Percentiles rank a stretch among this genome's conserved stretches.
These are phyloP conservation scores for Rhynchonycteris naso DNA, from an alignment of 2,797 vertebrate genomes.

Conservation along the genomic window DNA sequence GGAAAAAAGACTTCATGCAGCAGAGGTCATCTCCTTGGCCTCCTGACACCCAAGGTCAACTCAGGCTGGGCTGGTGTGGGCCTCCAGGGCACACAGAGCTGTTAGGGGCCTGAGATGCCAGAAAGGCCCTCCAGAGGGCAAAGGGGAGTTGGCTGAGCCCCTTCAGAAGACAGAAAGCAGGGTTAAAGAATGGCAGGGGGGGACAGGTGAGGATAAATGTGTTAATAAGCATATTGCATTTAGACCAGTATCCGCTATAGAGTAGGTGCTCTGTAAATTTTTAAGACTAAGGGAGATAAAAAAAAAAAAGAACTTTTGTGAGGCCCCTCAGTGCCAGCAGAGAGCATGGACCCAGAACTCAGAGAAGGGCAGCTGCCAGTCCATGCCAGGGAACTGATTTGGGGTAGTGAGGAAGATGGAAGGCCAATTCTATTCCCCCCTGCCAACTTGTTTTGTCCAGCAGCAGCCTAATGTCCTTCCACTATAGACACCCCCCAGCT, in stretches of 20 bases:
- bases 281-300: neutral
- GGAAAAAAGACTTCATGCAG: constrained; percentile 60
- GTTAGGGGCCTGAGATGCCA: neutral
- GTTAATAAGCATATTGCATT: neutral
- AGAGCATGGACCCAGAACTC: neutral
- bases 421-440: neutral
- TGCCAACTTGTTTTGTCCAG: neutral
- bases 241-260: neutral
- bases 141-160: constrained; percentile 1
- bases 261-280: neutral
- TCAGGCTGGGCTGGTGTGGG: neutral
- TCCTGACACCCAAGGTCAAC: neutral
- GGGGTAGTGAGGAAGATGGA: neutral
- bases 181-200: rapidly evolving
- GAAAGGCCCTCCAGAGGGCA: too few relatives aligned
- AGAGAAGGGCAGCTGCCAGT: neutral
- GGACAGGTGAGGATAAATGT: neutral
- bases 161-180: neutral
- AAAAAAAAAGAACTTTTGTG: constrained; percentile 4
- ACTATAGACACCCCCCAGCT: neutral
- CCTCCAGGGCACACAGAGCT: neutral
- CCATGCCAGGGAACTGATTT: neutral
- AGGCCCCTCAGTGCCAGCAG: neutral
- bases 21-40: constrained; percentile 55
- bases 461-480: neutral